Evolutionary conservation across 2,797 vertebrate species (phyloP).

Genomic region (Pelodytes ibericus): DNA sequence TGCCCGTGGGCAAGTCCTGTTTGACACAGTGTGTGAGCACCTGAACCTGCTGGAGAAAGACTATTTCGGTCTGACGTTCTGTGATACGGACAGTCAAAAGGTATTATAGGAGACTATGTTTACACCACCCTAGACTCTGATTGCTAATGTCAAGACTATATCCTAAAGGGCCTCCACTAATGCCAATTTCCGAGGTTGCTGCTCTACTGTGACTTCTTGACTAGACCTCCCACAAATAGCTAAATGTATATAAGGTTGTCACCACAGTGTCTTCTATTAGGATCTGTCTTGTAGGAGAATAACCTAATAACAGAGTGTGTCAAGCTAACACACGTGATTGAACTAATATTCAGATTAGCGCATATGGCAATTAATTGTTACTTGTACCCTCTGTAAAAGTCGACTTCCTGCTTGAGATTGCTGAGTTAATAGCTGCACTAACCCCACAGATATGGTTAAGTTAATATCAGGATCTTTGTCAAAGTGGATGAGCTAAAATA

Average conservation of each 20-base stretch:
- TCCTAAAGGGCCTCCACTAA: not conserved
- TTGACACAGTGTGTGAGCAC: constrained; percentile 91
- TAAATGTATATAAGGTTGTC: too few relatives aligned
- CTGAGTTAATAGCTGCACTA: too few relatives aligned
- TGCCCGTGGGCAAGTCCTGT: constrained; percentile 87
- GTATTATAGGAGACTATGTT: constrained; percentile 68
- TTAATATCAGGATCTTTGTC: not conserved
- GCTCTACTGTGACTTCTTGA: not conserved
- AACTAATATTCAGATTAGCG: not conserved
- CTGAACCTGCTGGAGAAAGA: constrained; percentile 97
- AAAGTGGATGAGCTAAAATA: too few relatives aligned
- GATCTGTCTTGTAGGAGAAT: too few relatives aligned
- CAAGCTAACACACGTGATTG: not conserved
- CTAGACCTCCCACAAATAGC: not conserved
- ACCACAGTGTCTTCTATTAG: too few relatives aligned
- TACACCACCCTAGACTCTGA: too few relatives aligned
- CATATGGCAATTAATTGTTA: too few relatives aligned
- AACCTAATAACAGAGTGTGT: too few relatives aligned
- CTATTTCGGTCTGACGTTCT: constrained; percentile 93
- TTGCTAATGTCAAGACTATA: not conserved
- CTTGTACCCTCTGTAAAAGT: too few relatives aligned
- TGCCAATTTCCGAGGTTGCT: not conserved
- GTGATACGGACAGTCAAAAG: constrained; percentile 94
- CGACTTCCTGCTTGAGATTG: too few relatives aligned
- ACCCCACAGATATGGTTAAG: not conserved